phyloP scores from a whole-genome alignment of 1,140 invertebrate genomes.

The Musca domestica region DNA sequence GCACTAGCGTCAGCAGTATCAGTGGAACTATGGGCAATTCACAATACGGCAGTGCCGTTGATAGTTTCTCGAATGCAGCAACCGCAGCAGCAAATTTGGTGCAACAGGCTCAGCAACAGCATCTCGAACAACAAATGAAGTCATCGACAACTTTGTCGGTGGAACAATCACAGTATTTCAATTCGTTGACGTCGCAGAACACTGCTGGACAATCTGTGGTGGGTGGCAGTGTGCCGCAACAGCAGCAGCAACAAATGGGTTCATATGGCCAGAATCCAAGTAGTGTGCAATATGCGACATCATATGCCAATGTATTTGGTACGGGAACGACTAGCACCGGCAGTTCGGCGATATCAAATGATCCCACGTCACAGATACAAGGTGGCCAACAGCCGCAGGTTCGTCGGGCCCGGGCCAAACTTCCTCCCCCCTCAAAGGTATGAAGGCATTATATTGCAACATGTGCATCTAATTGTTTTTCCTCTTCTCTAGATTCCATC shows the following conservation, averaged over 20 bases:
- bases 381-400: conserved; percentile 62
- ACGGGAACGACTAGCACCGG: conserved; percentile 41
- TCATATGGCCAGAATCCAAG: conserved; percentile 28
- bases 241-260: conserved; percentile 23
- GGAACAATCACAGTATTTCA: conserved; percentile 56
- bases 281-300: conserved; percentile 35
- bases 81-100: conserved; percentile 48
- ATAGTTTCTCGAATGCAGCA: conserved; percentile 49
- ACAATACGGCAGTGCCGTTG: conserved; percentile 31
- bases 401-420: conserved; percentile 69
- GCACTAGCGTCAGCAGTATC: conserved; percentile 21
- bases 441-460: not conserved
- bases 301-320: conserved; percentile 48
- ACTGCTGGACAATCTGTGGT: conserved; percentile 32
- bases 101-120: conserved; percentile 39
- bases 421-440: conserved; percentile 82
- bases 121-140: conserved; percentile 40
- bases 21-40: conserved; percentile 27
- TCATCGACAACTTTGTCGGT: conserved; percentile 48
- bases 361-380: conserved; percentile 31
- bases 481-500: conserved; percentile 70
- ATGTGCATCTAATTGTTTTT: not conserved
- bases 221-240: conserved; percentile 32
- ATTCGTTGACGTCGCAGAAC: conserved; percentile 47
- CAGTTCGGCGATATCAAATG: conserved; percentile 43